Evolutionary conservation across 2,113 vertebrate genomes (phyloP).

Genomic region (Phaethon lepturus): DNA sequence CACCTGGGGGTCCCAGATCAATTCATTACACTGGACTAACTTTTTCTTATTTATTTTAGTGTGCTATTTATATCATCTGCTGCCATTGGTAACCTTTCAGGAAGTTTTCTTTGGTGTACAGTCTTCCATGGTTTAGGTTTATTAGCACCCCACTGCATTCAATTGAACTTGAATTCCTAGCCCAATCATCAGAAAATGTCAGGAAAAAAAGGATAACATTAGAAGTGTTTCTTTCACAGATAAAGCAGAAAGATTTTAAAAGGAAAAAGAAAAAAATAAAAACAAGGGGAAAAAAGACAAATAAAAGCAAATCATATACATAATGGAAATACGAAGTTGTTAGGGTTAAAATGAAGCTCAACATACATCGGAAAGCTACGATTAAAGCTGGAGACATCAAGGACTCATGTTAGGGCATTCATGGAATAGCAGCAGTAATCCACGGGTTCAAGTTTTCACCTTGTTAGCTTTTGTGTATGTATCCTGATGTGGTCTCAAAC

Average conservation of each 20-base stretch:
- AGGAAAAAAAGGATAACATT: not conserved
- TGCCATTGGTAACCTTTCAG: not conserved
- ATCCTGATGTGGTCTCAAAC: not conserved
- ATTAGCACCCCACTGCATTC: not conserved
- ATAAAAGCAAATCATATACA: not conserved
- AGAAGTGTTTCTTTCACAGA: not conserved
- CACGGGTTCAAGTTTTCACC: slow-evolving; percentile 29
- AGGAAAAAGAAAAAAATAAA: not conserved
- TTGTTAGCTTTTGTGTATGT: slow-evolving; percentile 22
- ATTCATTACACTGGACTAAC: not conserved
- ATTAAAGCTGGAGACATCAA: not conserved
- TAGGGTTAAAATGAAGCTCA: not conserved
- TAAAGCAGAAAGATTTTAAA: not conserved
- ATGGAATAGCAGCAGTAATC: slow-evolving; percentile 38
- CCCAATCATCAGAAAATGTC: not conserved
- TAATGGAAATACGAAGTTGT: not conserved
- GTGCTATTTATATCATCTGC: not conserved
- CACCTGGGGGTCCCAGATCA: not conserved
- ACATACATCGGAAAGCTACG: not conserved
- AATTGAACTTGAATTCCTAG: not conserved
- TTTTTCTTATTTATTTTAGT: not conserved
- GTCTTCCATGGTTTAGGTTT: not conserved
- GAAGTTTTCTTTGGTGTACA: not conserved
- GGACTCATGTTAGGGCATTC: not conserved
- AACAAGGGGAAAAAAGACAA: not conserved